A percentile compares a stretch with the other conserved stretches of the same genome.
These are phyloP conservation scores for Idaea dimidiata DNA, from an alignment of 2,888 invertebrate genomes.

Conservation along the genomic window DNA sequence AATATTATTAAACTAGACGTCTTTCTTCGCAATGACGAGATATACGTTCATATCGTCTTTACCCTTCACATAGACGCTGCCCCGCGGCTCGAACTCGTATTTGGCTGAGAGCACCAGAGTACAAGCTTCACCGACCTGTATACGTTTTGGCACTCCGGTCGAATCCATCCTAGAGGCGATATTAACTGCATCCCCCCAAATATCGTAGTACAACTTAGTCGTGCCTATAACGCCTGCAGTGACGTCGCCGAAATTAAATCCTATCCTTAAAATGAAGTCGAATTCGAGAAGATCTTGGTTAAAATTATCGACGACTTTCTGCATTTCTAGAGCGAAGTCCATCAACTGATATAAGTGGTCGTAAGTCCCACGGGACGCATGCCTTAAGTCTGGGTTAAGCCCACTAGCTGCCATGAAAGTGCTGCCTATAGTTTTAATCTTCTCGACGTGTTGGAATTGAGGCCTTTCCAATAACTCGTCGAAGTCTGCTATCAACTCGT, in stretches of 20 bases:
- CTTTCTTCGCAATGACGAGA: slow-evolving; percentile 83
- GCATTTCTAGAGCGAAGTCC: slow-evolving; percentile 96
- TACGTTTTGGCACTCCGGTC: slow-evolving; percentile 92
- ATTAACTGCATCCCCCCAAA: slow-evolving; percentile 99
- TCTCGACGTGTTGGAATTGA: slow-evolving; percentile 94
- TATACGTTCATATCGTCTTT: slow-evolving; percentile 97
- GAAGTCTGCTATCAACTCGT: slow-evolving; percentile 97
- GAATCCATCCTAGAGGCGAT: slow-evolving; percentile 98
- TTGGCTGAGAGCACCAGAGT: slow-evolving; percentile 84
- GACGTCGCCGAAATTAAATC: slow-evolving; percentile 96
- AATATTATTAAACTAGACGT: slow-evolving; percentile 40
- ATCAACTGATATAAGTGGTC: slow-evolving; percentile 92
- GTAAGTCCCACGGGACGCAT: slow-evolving; percentile 84
- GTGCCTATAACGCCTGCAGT: slow-evolving; percentile 98
- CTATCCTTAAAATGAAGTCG: slow-evolving; percentile 91
- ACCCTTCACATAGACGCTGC: slow-evolving; percentile 97
- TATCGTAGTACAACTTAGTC: slow-evolving; percentile 97
- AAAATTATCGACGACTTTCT: slow-evolving; percentile 91
- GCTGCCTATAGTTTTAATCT: slow-evolving; percentile 98
- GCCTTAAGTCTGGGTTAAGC: slow-evolving; percentile 89
- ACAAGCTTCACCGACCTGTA: slow-evolving; percentile 91
- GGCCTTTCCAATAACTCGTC: slow-evolving; percentile 93
- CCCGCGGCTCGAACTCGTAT: slow-evolving; percentile 95
- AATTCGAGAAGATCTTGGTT: slow-evolving; percentile 95
- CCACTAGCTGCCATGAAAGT: slow-evolving; percentile 99